Conservation (phyloP, 2,113 vertebrate genomes). For the Ciconia boyciana region DNA sequence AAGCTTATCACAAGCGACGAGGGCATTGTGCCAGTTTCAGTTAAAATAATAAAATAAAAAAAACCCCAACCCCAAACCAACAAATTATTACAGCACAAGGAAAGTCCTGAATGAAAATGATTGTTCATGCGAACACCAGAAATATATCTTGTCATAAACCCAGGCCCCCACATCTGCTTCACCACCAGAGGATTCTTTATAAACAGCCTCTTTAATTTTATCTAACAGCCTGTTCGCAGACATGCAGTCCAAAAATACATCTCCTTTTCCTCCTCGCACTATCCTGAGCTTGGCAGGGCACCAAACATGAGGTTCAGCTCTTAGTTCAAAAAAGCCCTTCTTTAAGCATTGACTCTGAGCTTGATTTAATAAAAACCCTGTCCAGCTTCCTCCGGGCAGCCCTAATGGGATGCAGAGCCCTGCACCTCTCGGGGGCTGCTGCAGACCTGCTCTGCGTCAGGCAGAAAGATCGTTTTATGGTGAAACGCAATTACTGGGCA, state of each 20-base stretch:
- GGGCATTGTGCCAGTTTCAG: constrained; percentile 10
- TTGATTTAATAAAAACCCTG: constrained; percentile 54
- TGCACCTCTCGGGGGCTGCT: neutral
- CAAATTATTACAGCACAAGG: constrained; percentile 1
- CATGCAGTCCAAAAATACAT: constrained; percentile 53
- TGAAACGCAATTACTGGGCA: neutral
- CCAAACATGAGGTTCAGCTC: constrained; percentile 65
- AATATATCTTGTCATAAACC: constrained; percentile 49
- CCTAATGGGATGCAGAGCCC: constrained; percentile 50
- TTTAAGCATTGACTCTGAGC: constrained; percentile 22
- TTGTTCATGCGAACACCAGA: neutral
- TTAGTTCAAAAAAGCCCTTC: constrained; percentile 61
- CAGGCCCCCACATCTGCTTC: constrained; percentile 47
- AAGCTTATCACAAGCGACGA: constrained; percentile 6
- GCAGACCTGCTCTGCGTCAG: neutral
- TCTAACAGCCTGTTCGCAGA: constrained; percentile 56
- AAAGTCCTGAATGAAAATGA: constrained; percentile 28
- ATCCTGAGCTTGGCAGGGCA: constrained; percentile 54
- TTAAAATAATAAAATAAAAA: constrained; percentile 12
- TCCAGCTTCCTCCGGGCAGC: neutral
- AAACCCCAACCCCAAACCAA: neutral
- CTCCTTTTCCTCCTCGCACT: constrained; percentile 45
- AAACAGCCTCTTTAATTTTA: constrained; percentile 62
- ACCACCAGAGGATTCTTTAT: constrained; percentile 42
- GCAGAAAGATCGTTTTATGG: neutral